phyloP scores from a whole-genome alignment of 2,113 vertebrate genomes.

The Ploceus nigricollis region DNA sequence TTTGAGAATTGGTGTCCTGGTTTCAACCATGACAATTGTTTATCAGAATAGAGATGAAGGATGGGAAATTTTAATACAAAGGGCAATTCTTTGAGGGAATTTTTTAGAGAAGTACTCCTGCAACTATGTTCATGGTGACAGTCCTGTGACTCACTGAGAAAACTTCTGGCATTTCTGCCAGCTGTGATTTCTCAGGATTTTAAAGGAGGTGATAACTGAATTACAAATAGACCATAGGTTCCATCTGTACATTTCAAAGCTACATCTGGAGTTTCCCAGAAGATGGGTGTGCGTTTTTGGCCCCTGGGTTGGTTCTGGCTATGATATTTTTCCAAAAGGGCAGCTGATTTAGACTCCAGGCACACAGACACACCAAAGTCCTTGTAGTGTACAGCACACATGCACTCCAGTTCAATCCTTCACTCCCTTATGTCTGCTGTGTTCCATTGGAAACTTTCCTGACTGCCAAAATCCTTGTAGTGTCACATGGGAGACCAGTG shows the following conservation, averaged over 20 bases:
- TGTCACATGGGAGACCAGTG: background rate
- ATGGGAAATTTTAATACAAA: background rate
- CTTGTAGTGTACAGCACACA: rapidly evolving
- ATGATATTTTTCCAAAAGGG: background rate
- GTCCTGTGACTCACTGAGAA: constrained; percentile 21
- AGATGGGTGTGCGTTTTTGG: background rate
- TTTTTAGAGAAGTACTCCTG: background rate
- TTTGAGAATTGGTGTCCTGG: background rate
- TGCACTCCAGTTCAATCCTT: background rate
- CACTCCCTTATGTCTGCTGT: background rate
- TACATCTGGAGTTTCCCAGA: background rate
- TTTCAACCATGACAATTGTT: background rate
- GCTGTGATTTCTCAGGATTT: constrained; percentile 23
- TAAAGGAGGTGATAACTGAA: constrained; percentile 11
- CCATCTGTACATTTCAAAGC: background rate
- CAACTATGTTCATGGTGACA: background rate
- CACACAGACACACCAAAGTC: background rate
- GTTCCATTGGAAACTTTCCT: background rate
- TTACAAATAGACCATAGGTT: background rate
- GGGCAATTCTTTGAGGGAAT: background rate
- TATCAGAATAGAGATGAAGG: background rate
- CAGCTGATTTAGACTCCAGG: background rate
- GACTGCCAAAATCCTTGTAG: background rate
- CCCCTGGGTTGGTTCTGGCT: background rate
- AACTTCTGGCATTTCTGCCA: constrained; percentile 27